Percentiles rank a stretch among this genome's conserved stretches.
phyloP scores from a whole-genome alignment of 2,888 invertebrate genomes.

The Hydriomena furcata region DNA sequence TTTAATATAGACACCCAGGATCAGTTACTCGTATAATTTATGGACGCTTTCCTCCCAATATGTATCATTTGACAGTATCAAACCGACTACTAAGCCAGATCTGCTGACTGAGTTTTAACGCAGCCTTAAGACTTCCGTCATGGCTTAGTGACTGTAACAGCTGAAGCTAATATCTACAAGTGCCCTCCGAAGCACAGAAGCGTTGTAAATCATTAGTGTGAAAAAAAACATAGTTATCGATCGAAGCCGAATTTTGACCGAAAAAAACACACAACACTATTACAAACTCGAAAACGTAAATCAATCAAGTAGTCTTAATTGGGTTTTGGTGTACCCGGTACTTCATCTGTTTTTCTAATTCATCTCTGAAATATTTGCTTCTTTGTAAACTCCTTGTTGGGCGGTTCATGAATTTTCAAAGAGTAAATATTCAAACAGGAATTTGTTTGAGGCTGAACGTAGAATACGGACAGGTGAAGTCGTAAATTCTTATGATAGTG shows the following conservation, averaged over 20 bases:
- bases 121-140: too few relatives aligned
- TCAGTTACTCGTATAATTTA: too few relatives aligned
- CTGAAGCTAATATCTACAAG: too few relatives aligned
- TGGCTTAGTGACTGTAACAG: too few relatives aligned
- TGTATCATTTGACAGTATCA: too few relatives aligned
- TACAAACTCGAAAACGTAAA: conserved; percentile 23
- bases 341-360: conserved; percentile 18
- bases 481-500: conserved; percentile 1
- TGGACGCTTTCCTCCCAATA: too few relatives aligned
- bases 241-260: conserved; percentile 12
- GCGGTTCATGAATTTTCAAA: conserved; percentile 9
- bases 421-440: conserved; percentile 10
- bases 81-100: too few relatives aligned
- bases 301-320: conserved; percentile 33
- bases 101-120: too few relatives aligned
- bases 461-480: neutral
- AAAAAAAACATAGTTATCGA: too few relatives aligned
- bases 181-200: too few relatives aligned
- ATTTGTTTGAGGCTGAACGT: conserved; percentile 5
- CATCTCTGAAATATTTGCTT: conserved; percentile 12
- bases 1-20: too few relatives aligned
- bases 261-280: conserved; percentile 7
- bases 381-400: conserved; percentile 1
- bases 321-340: conserved; percentile 20
- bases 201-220: too few relatives aligned